Evolutionary conservation across 2,113 vertebrate species (phyloP), one percentile per base, ranked within the genome.

Genomic region (Eira barbara): DNA sequence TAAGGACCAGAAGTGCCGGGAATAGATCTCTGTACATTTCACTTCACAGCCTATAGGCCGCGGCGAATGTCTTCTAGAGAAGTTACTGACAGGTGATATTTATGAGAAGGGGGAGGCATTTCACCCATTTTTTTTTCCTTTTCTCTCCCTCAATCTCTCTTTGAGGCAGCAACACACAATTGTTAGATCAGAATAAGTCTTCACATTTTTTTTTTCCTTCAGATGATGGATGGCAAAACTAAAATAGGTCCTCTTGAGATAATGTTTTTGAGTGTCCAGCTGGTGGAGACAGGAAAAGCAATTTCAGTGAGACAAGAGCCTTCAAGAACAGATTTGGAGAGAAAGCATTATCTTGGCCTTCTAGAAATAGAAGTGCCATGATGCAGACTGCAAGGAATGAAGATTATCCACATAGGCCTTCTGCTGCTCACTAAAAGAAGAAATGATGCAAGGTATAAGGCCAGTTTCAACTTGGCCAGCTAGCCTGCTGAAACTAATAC

Each of bases 201-300:
- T 97, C 80, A 47, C n/a, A 20, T 84, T 69, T 84, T 83, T 83
- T 57, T 65, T 95, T 92, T 18, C 18, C 42, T 65, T 91, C 78
- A 89, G 67, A 98, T 91, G 94, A 98, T 91, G 93, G 78, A 97
- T 89, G 85, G 89, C 15, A 88, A 95, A 96, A 93, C 97, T 97
- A 97, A 98, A 98, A 98, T 96, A 97, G 78, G 95, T 79, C 84
- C 52, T 94, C 76, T 93, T 91, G 84, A 92, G 49, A 97, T 93
- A 95, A 73, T 93, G 88, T 93, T 94, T 97, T 95, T 95, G 93
- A 97, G 85, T 96, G 97, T 97, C 98, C 97, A 98, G 94, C 97
- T 97, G 97, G 97, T 95, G 3, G 71, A 97, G 96, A 97, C 91
- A 95, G 96, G 93, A 98, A 98, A 97, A 98, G 96, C 94, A 97